Evolutionary conservation across 2,888 invertebrate genomes (phyloP), one percentile per base, ranked within the genome.

Genomic region (Pammene fasciana): DNA sequence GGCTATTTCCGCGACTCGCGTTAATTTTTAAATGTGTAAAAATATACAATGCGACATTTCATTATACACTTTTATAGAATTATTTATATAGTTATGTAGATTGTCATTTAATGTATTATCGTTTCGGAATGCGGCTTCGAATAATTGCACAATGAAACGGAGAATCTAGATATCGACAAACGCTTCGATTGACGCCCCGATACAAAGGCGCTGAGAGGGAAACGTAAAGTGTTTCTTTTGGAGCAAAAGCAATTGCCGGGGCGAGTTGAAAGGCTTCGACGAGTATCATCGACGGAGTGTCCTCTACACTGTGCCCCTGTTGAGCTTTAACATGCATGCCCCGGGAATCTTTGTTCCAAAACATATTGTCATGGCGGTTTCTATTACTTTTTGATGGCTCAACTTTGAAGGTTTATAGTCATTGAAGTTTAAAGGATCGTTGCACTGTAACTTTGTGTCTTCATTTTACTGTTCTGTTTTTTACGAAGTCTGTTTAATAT

Each of bases 231-330:
- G 74, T 74, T 75, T 76, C 74, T 76, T 74, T 74, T 74, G 67
- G 73, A 73, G 75, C 75, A 76, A 75, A 76, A 76, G 75, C 77
- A 75, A 76, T 81, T 78, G 79, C 80, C 75, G 71, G 74, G 76
- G 72, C 57, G 73, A 79, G 80, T 81, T 73, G 75, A 81, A 82
- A 72, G 80, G 75, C 75, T 76, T 80, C 77, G 79, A 77, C 74
- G 75, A 84, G 84, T 75, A 79, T 76, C 82, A 79, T 83, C 78
- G 77, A 48, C 72, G 48, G 72, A 85, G 82, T 56, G 79, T 78
- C 41, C 83, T 84, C 73, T 34, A n/a, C 74, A 71, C 75, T 74
- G 65, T 72, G 71, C 72, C 71, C 74, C 72, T 57, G 54, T 36
- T 73, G 71, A 73, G 62, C 72, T 72, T 62, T 67, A 65, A 72